Base-by-base conservation (phyloP, 2,797 vertebrate species). In the Rhynchonycteris naso region DNA sequence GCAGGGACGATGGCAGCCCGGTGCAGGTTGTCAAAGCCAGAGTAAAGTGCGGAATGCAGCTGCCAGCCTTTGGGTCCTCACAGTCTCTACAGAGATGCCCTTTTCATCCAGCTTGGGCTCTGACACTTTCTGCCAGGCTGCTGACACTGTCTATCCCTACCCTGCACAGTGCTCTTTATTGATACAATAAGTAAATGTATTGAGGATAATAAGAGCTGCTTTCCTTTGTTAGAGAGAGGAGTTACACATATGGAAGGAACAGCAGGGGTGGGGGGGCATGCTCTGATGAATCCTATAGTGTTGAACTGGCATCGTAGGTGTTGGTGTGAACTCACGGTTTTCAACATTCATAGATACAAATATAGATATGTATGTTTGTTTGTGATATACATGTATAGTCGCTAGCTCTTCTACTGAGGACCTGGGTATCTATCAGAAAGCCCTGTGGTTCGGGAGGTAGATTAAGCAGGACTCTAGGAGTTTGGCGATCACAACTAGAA, bases 391-490 rank as follows among this genome's bases (percentile, higher is more conserved):
- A 50, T 19, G n/a, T 9, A 24, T 1, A 66, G 52, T 69, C 63
- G 68, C 26, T 68, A 52, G 28, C 66, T 75, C 30, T 84, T 13
- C 56, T 81, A 10, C 7, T 16, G 61, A 80, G 30, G 59, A 87
- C 59, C 43, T 76, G 61, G 54, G 28, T 58, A 61, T 63, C 61
- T 90, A n/a, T 13, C 50, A 94, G 59, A 63, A 84, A 84, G 30
- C 43, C 12, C 56, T 24, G 30, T 52, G 71, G 84, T 54, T 75
- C 14, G 21, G 52, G 38, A 21, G 58, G 24, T 59, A 82, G 54
- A 54, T 30, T 35, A 94, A 38, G 43, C 33, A 75, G 68, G n/a
- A 87, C 13, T 83, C 69, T 58, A 80, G 83, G 76, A 66, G 33
- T 50, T 87, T 26, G 35, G 69, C 47, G 90, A 71, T 52, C 38